Evolutionary conservation across 2,113 vertebrate genomes (phyloP).

Genomic region (Muscicapa adusta): DNA sequence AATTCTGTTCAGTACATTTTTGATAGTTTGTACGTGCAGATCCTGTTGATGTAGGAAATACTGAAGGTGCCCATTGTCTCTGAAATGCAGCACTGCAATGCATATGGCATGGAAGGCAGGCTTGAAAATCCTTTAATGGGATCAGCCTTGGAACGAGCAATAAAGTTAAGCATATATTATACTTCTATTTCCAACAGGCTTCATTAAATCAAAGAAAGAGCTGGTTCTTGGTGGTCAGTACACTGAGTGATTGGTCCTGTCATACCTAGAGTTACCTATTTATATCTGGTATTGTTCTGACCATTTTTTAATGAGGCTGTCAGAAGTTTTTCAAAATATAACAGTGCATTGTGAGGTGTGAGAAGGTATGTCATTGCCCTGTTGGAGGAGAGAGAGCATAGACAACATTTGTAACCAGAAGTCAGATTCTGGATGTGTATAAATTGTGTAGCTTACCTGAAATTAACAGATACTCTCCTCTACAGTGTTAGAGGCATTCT

Average conservation of each 20-base stretch:
- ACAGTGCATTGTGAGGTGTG: neutral
- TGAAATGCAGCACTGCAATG: neutral
- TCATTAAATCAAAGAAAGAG: rapidly evolving
- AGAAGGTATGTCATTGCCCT: neutral
- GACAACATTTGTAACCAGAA: neutral
- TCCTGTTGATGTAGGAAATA: neutral
- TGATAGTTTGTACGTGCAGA: neutral
- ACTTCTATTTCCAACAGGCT: neutral
- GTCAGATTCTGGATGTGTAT: neutral
- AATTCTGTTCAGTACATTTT: neutral
- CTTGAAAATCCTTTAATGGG: neutral
- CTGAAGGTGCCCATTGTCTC: neutral
- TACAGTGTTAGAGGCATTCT: neutral
- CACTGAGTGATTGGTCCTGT: neutral
- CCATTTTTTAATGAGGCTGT: neutral
- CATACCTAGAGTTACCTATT: neutral
- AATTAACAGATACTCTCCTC: neutral
- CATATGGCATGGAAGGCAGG: neutral
- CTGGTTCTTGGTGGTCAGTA: neutral
- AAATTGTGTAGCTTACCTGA: neutral
- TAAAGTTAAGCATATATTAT: neutral
- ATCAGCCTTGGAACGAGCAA: neutral
- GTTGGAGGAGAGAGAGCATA: neutral
- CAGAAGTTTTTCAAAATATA: neutral
- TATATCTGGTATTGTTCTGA: neutral